A percentile compares a stretch with the other conserved stretches of the same genome.
phyloP scores from a whole-genome alignment of 2,113 vertebrate species.

The Brachyistius frenatus region DNA sequence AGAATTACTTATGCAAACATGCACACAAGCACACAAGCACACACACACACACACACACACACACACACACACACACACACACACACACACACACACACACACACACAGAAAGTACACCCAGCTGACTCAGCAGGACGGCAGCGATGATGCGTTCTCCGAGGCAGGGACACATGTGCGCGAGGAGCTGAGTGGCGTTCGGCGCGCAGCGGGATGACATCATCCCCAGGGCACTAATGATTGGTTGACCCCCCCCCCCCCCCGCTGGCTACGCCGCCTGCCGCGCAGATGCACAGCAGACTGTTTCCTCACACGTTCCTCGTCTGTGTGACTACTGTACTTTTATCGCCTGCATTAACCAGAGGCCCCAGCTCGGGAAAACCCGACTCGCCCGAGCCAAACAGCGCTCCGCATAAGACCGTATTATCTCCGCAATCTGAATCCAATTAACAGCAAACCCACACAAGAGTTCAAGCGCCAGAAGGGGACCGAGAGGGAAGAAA shows the following conservation, averaged over 20 bases:
- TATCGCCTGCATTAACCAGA: slow-evolving; percentile 29
- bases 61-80: slow-evolving; percentile 14
- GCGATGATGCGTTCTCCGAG: slow-evolving; percentile 43
- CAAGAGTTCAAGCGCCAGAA: slow-evolving; percentile 59
- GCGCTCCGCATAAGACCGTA: slow-evolving; percentile 23
- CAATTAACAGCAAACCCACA: slow-evolving; percentile 74
- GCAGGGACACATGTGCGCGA: slow-evolving; percentile 31
- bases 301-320: slow-evolving; percentile 46
- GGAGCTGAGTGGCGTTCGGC: slow-evolving; percentile 46
- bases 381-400: slow-evolving; percentile 3
- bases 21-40: slow-evolving; percentile 1
- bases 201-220: slow-evolving; percentile 75
- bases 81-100: slow-evolving; percentile 3
- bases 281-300: slow-evolving; percentile 59
- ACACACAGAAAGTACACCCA: slow-evolving; percentile 19
- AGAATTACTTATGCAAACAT: neutral
- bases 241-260: slow-evolving; percentile 60
- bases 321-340: slow-evolving; percentile 61
- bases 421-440: slow-evolving; percentile 74
- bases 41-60: slow-evolving; percentile 12
- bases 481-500: neutral
- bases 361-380: slow-evolving; percentile 34
- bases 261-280: slow-evolving; percentile 40
- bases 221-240: slow-evolving; percentile 58
- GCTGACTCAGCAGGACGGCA: slow-evolving; percentile 72